phyloP scores from a whole-genome alignment of 1,140 invertebrate species.

The Zaprionus capensis region DNA sequence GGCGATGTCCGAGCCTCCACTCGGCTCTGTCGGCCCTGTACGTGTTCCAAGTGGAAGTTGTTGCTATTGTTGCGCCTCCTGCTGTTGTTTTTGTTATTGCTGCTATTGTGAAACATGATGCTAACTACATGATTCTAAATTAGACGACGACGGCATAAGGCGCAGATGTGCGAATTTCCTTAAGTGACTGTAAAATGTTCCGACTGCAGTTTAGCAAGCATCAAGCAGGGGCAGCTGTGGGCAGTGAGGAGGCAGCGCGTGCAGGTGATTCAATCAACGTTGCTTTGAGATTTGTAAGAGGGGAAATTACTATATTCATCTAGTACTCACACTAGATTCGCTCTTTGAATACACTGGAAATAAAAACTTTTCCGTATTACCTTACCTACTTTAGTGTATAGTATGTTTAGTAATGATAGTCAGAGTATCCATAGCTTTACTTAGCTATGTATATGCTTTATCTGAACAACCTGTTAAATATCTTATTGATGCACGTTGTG shows the following conservation, averaged over 20 bases:
- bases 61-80: conserved; percentile 13
- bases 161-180: conserved; percentile 71
- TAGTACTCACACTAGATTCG: background rate
- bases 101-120: conserved; percentile 57
- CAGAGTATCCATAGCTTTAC: too few species aligned
- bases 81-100: conserved; percentile 32
- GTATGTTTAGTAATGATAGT: too few species aligned
- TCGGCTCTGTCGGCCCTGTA: conserved; percentile 41
- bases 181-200: conserved; percentile 44
- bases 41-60: conserved; percentile 61
- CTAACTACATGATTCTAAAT: conserved; percentile 69
- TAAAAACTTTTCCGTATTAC: too few species aligned
- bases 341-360: too few species aligned
- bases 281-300: too few species aligned
- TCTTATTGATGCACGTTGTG: too few species aligned
- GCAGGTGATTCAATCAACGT: conserved; percentile 32
- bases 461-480: too few species aligned
- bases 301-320: background rate
- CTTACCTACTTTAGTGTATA: too few species aligned
- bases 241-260: background rate
- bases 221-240: too few species aligned
- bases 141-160: conserved; percentile 50
- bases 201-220: background rate
- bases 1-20: conserved; percentile 49
- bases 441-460: too few species aligned